Evolutionary conservation across 2,888 invertebrate genomes (phyloP).

Genomic region (Dolichopus griseipennis): DNA sequence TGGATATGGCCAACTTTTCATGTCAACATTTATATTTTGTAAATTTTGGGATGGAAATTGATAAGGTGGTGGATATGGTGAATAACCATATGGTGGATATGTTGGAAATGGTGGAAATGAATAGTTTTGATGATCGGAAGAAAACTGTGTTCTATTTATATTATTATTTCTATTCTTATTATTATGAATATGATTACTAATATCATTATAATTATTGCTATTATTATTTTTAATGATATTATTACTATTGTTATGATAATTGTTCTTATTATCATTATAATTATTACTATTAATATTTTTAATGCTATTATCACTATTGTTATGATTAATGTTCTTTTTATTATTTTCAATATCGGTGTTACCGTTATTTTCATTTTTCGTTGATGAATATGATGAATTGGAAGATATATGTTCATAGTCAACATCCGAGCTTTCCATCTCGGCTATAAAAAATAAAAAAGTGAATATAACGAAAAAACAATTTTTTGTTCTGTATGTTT

Average conservation of each 20-base stretch:
- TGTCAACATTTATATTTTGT: slow-evolving; percentile 19
- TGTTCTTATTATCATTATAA: not conserved
- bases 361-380: not conserved
- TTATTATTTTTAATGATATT: not conserved
- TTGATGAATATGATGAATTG: not conserved
- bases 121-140: slow-evolving; percentile 21
- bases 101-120: slow-evolving; percentile 16
- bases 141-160: slow-evolving; percentile 29
- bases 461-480: slow-evolving; percentile 22
- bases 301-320: not conserved
- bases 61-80: slow-evolving; percentile 32
- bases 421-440: slow-evolving; percentile 41
- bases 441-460: slow-evolving; percentile 32
- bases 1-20: slow-evolving; percentile 26
- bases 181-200: slow-evolving; percentile 28
- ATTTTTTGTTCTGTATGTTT: slow-evolving; percentile 21
- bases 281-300: not conserved
- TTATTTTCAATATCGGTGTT: not conserved
- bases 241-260: not conserved
- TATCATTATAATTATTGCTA: slow-evolving; percentile 11
- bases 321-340: not conserved
- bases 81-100: slow-evolving; percentile 33
- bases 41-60: slow-evolving; percentile 23
- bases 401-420: slow-evolving; percentile 34
- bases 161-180: slow-evolving; percentile 27